A percentile compares a stretch with the other conserved stretches of the same genome.
phyloP scores from a whole-genome alignment of 2,113 vertebrate genomes.

The Maylandia zebra region DNA sequence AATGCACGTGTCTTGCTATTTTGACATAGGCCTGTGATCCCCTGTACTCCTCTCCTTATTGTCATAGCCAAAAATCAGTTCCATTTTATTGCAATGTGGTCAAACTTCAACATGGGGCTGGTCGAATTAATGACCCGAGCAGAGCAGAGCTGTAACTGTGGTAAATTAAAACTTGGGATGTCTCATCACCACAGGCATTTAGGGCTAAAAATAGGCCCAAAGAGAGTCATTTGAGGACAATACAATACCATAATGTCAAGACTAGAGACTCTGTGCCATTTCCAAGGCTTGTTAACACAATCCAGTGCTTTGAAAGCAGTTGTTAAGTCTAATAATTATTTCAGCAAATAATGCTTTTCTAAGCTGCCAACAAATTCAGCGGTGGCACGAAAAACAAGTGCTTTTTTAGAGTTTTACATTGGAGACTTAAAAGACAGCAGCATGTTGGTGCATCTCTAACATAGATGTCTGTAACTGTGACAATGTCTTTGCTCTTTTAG shows the following conservation, averaged over 20 bases:
- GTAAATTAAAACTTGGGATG: slow-evolving; percentile 7
- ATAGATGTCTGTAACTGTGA: slow-evolving; percentile 11
- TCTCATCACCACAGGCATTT: slow-evolving; percentile 18
- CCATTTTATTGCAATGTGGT: slow-evolving; percentile 20
- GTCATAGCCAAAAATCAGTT: neutral
- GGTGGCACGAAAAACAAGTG: neutral
- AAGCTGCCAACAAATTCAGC: neutral
- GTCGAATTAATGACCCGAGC: slow-evolving; percentile 3
- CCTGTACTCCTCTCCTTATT: neutral
- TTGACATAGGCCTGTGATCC: neutral
- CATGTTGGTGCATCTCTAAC: neutral
- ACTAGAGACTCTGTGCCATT: slow-evolving; percentile 12
- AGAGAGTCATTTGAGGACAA: slow-evolving; percentile 10
- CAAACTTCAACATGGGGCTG: neutral
- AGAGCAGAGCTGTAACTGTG: neutral
- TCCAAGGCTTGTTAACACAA: slow-evolving; percentile 50
- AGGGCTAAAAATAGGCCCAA: neutral
- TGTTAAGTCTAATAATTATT: slow-evolving; percentile 33
- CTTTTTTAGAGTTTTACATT: slow-evolving; percentile 35
- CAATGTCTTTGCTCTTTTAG: slow-evolving; percentile 56
- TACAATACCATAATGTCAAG: slow-evolving; percentile 1
- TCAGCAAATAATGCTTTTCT: slow-evolving; percentile 27
- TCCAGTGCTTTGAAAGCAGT: slow-evolving; percentile 47
- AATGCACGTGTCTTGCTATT: neutral
- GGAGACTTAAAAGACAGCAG: slow-evolving; percentile 4